Percentiles rank a stretch among this genome's conserved stretches.
Evolutionary conservation across 2,113 vertebrate species (phyloP).

Genomic region (Archocentrus centrarchus): DNA sequence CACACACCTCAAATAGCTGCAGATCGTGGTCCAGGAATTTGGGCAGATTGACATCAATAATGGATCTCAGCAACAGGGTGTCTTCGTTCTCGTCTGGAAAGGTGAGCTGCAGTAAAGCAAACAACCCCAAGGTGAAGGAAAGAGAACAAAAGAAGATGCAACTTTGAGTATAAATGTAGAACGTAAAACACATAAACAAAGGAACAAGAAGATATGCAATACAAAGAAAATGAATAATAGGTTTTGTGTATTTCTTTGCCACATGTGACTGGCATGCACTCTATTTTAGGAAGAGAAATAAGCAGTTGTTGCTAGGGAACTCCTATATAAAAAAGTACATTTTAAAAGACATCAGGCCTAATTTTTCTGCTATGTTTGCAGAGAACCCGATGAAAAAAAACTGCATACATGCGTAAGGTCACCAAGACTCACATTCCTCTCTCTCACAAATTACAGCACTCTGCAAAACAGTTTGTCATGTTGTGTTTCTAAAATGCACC

Average conservation of each 20-base stretch:
- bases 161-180: neutral
- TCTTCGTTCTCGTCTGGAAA: constrained; percentile 92
- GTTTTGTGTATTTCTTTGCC: neutral
- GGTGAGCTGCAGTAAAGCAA: constrained; percentile 81
- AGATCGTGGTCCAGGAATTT: constrained; percentile 93
- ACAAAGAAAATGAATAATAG: neutral
- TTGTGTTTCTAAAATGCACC: neutral
- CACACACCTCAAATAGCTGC: constrained; percentile 89
- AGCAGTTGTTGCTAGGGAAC: constrained; percentile 23
- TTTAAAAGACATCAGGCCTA: constrained; percentile 19
- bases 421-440: neutral
- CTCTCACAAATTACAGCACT: neutral
- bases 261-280: neutral
- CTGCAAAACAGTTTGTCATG: neutral
- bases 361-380: constrained; percentile 18
- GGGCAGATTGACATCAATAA: constrained; percentile 92
- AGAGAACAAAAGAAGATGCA: neutral
- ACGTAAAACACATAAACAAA: neutral
- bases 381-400: constrained; percentile 35
- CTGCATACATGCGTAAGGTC: constrained; percentile 9
- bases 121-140: constrained; percentile 9
- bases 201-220: neutral
- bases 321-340: constrained; percentile 47
- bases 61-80: constrained; percentile 89
- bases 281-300: constrained; percentile 9